phyloP scores from a whole-genome alignment of 2,113 vertebrate species.

The Micronisus gabar region DNA sequence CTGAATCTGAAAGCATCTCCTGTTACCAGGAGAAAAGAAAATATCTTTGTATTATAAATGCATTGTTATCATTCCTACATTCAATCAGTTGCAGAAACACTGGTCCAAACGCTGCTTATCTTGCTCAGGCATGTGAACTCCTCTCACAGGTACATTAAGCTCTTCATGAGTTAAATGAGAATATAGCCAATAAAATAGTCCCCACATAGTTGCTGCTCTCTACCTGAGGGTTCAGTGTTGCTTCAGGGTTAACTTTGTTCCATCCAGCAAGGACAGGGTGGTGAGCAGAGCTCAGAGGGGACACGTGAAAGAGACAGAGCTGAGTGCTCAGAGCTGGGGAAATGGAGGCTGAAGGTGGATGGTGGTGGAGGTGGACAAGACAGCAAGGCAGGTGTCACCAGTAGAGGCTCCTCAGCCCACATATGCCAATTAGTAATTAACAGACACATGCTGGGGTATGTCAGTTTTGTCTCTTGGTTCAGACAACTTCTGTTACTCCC shows the following conservation, averaged over 20 bases:
- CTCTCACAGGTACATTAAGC: background rate
- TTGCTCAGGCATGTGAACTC: background rate
- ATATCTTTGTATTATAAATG: background rate
- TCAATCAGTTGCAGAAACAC: background rate
- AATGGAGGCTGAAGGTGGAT: background rate
- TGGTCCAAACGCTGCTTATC: background rate
- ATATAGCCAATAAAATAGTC: background rate
- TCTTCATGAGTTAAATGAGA: background rate
- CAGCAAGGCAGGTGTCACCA: background rate
- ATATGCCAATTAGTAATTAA: background rate
- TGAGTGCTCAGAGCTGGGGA: background rate
- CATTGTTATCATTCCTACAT: background rate
- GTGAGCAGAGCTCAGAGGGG: background rate
- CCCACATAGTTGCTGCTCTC: background rate
- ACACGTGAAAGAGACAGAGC: background rate
- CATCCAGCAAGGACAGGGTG: background rate
- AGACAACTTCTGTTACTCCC: background rate
- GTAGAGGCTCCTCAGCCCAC: background rate
- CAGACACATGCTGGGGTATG: fast-evolving
- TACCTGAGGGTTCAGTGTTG: background rate
- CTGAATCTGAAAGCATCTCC: background rate
- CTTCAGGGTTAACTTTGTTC: background rate
- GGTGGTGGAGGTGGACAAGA: background rate
- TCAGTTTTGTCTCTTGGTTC: background rate
- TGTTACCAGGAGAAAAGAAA: background rate